Base-by-base conservation (phyloP, 2,113 vertebrate species). In the Hippocampus abdominalis region DNA sequence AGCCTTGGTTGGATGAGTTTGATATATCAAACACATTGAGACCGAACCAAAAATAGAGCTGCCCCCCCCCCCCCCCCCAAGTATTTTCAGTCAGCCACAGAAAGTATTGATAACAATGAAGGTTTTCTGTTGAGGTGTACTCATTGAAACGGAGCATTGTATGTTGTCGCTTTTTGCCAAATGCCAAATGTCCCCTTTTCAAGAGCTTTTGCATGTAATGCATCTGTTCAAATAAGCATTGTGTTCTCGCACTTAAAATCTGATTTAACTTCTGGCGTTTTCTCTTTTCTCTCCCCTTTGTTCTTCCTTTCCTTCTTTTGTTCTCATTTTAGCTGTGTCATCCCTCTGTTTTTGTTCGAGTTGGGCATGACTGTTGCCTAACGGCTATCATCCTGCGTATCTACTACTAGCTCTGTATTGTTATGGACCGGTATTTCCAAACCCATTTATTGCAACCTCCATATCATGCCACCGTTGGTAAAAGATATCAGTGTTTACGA, bases 321-420 rank as follows among this genome's bases (percentile, higher is more conserved):
- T 78, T 74, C 48, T 85, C 86, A 78, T 80, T 78, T 77, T 84
- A 42, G 66, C 80, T 25, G 40, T 66, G 72, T 85, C 88, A 81
- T 85, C 89, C 80, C 90, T 84, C 84, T 89, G 81, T 85, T 84
- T 76, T 81, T 83, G 74, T 84, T 88, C 86, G 82, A 90, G 87
- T 74, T 87, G 92, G 93, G 91, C 90, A 95, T 95, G 94, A 85
- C 84, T 87, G 82, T 89, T 87, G 91, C 91, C 82, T 96, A 94
- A 94, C 89, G 44, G 66, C 78, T 86, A 87, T 87, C 74, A 70
- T 69, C 77, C 84, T 77, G 53, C 82, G 81, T 89, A 91, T 82
- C 89, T 81, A 86, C 89, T 81, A 86, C 79, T 93, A 80, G 93
- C 94, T 95, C 90, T 94, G 93, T 95, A 94, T 93, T 60, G 64